Conservation (phyloP, 2,797 vertebrate species). For the Gymnothorax reevesii region DNA sequence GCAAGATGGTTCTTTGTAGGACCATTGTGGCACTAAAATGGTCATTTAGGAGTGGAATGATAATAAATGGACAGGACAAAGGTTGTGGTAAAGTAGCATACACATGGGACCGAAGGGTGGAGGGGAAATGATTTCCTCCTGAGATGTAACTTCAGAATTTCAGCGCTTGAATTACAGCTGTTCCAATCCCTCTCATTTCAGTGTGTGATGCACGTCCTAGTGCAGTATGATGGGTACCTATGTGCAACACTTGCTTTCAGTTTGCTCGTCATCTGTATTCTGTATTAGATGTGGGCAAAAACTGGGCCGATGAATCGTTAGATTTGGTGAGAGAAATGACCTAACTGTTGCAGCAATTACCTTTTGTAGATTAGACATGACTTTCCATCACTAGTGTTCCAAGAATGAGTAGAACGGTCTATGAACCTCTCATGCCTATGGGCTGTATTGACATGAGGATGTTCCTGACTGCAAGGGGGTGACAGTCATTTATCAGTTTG, state of each 20-base stretch:
- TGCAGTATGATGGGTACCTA: not conserved
- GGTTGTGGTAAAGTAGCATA: too few species aligned
- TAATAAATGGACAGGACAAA: not conserved
- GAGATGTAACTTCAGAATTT: not conserved
- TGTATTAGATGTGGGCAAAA: not conserved
- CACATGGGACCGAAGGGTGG: not conserved
- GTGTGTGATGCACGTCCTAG: not conserved
- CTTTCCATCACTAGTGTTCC: not conserved
- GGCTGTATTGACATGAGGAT: not conserved
- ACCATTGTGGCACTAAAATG: not conserved
- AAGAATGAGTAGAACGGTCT: not conserved
- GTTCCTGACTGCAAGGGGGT: not conserved
- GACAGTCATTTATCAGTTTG: not conserved
- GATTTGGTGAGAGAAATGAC: not conserved
- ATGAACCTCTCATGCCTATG: not conserved
- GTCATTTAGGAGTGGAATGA: not conserved
- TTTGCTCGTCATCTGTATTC: too few species aligned
- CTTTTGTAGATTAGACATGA: not conserved
- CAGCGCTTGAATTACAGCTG: not conserved
- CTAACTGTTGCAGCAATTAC: not conserved
- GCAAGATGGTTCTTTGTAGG: not conserved
- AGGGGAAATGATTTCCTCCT: not conserved
- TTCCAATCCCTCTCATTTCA: not conserved
- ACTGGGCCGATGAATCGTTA: not conserved
- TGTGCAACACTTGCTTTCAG: not conserved